These are phyloP conservation scores for Arion vulgaris DNA, from an alignment of 1,140 invertebrate genomes.

Conservation along the genomic window DNA sequence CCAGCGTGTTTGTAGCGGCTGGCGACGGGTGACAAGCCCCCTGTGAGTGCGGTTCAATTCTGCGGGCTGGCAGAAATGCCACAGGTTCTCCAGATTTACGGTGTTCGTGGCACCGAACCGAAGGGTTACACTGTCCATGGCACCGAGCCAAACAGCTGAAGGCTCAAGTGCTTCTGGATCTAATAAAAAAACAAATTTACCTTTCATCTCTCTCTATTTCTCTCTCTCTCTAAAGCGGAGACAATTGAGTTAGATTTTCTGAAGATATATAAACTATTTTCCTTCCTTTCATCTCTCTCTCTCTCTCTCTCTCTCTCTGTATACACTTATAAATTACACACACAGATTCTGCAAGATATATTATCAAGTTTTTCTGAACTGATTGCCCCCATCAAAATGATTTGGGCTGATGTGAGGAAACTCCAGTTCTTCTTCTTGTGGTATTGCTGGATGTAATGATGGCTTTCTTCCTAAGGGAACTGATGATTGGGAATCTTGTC, in stretches of 20 bases:
- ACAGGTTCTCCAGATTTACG: too few species aligned
- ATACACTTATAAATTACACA: neutral
- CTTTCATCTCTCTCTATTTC: too few species aligned
- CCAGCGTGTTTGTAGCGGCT: too few species aligned
- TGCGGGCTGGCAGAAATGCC: too few species aligned
- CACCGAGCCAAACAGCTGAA: too few species aligned
- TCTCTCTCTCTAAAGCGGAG: too few species aligned
- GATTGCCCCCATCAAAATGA: conserved; percentile 19
- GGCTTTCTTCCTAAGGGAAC: neutral
- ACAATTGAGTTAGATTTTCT: neutral
- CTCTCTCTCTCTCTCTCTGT: neutral
- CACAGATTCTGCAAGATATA: neutral
- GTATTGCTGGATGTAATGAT: conserved; percentile 9
- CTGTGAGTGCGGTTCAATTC: too few species aligned
- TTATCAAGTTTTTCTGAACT: neutral
- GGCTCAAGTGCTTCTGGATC: too few species aligned
- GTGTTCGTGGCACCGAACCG: too few species aligned
- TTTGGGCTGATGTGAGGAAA: conserved; percentile 36
- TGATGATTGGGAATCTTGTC: neutral
- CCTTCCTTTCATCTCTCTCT: neutral
- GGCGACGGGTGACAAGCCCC: too few species aligned
- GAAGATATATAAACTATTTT: neutral
- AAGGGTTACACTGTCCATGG: too few species aligned
- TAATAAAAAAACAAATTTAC: too few species aligned
- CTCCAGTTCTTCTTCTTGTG: neutral